A percentile compares a stretch with the other conserved stretches of the same genome.
These are phyloP conservation scores for Drosophila picticornis DNA, from an alignment of 2,888 invertebrate genomes.

Conservation along the genomic window DNA sequence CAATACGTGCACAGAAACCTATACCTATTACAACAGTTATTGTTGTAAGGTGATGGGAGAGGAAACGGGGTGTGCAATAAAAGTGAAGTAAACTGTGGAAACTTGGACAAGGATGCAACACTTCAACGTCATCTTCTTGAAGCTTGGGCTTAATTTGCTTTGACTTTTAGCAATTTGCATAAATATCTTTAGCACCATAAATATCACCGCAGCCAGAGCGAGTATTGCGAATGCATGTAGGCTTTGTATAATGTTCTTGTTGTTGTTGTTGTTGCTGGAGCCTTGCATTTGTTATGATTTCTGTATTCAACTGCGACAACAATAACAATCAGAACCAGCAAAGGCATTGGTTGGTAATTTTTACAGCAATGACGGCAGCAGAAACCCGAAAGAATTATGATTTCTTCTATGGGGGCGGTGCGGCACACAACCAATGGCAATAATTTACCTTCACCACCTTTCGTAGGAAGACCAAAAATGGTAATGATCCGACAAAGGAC, in stretches of 20 bases:
- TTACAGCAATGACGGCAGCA: constrained; percentile 48
- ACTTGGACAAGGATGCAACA: constrained; percentile 43
- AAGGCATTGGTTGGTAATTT: constrained; percentile 35
- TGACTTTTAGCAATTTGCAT: constrained; percentile 82
- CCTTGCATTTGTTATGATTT: constrained; percentile 66
- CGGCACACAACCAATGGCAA: constrained; percentile 28
- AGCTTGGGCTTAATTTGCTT: constrained; percentile 79
- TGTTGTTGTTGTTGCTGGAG: constrained; percentile 15
- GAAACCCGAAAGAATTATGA: constrained; percentile 61
- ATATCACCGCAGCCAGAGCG: constrained; percentile 34
- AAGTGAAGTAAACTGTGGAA: constrained; percentile 36
- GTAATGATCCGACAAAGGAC: constrained; percentile 46
- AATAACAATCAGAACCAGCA: constrained; percentile 65
- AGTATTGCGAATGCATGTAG: constrained; percentile 15
- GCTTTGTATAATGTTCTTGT: constrained; percentile 5
- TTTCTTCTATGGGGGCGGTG: constrained; percentile 55
- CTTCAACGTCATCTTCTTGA: constrained; percentile 73
- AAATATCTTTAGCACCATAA: constrained; percentile 69
- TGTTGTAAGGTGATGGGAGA: constrained; percentile 23
- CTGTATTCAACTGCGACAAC: constrained; percentile 57
- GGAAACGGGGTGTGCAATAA: constrained; percentile 17
- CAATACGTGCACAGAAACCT: constrained; percentile 2
- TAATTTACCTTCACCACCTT: constrained; percentile 43
- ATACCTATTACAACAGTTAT: constrained; percentile 19
- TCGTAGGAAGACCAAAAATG: constrained; percentile 22